Conservation (phyloP, 92 coral and sea anemone genomes). For the Parazoanthus atlanticus region DNA sequence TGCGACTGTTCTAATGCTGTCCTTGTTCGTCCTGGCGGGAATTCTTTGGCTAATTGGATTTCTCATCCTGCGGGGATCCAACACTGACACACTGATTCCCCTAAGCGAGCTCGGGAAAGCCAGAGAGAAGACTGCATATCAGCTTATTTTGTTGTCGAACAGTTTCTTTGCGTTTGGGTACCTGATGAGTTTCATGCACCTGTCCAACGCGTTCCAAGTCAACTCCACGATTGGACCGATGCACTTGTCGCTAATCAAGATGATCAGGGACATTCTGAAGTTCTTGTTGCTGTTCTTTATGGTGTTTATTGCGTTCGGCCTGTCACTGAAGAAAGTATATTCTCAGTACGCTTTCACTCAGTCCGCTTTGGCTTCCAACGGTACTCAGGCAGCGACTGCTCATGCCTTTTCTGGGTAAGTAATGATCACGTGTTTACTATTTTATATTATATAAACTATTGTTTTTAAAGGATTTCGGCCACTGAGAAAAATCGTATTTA, state of each 20-base stretch:
- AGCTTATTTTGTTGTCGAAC: constrained; percentile 67
- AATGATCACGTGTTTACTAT: not conserved
- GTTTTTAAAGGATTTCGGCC: too few species aligned
- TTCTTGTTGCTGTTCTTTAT: constrained; percentile 69
- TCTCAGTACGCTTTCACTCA: constrained; percentile 43
- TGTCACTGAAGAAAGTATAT: constrained; percentile 75
- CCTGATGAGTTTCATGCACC: constrained; percentile 71
- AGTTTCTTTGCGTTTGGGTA: constrained; percentile 74
- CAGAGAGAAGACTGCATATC: constrained; percentile 61
- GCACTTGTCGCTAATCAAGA: constrained; percentile 78
- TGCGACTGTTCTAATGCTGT: constrained; percentile 72
- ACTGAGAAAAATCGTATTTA: too few species aligned
- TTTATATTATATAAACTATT: too few species aligned
- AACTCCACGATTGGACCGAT: constrained; percentile 73
- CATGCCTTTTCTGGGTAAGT: constrained; percentile 53
- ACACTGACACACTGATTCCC: not conserved
- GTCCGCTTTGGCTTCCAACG: constrained; percentile 33
- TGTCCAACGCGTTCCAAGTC: constrained; percentile 69
- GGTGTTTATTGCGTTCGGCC: constrained; percentile 70
- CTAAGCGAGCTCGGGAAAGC: constrained; percentile 8
- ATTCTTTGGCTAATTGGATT: constrained; percentile 65
- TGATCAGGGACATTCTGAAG: constrained; percentile 75
- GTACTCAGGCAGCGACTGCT: not conserved
- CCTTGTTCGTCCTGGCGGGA: constrained; percentile 66
- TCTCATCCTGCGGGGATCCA: constrained; percentile 19